phyloP scores from a whole-genome alignment of 2,888 invertebrate genomes.

The Aphodius sticticus region DNA sequence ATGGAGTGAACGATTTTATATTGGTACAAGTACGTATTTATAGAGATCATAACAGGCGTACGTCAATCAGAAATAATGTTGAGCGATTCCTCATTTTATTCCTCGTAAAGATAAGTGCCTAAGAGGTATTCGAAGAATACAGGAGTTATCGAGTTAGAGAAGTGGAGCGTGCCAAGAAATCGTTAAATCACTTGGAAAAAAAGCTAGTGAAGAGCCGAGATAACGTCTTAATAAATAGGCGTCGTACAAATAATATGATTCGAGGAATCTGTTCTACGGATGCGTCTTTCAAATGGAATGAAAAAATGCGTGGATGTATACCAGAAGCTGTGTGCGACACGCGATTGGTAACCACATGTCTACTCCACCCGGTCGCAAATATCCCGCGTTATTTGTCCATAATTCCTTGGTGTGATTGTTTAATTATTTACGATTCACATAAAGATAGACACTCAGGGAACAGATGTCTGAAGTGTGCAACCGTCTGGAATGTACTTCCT shows the following conservation, averaged over 20 bases:
- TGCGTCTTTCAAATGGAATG: background rate
- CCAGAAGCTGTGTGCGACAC: background rate
- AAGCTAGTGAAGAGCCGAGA: conserved; percentile 7
- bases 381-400: background rate
- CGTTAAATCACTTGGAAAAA: conserved; percentile 7
- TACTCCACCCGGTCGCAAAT: background rate
- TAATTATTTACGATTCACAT: background rate
- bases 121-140: conserved; percentile 15
- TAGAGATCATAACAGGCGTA: background rate
- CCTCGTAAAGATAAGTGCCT: conserved; percentile 21
- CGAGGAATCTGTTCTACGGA: conserved; percentile 11
- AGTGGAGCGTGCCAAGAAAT: conserved; percentile 25
- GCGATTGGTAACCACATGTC: background rate
- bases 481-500: background rate
- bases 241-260: conserved; percentile 9
- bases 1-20: no score
- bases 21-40: background rate
- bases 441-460: background rate
- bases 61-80: background rate
- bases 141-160: conserved; percentile 18
- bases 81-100: conserved; percentile 9
- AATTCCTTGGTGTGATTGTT: background rate
- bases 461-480: background rate
- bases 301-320: background rate
- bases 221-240: conserved; percentile 24